Evolutionary conservation across 2,113 vertebrate genomes (phyloP), one percentile per base, ranked within the genome.

Genomic region (Halcyon malimbica): DNA sequence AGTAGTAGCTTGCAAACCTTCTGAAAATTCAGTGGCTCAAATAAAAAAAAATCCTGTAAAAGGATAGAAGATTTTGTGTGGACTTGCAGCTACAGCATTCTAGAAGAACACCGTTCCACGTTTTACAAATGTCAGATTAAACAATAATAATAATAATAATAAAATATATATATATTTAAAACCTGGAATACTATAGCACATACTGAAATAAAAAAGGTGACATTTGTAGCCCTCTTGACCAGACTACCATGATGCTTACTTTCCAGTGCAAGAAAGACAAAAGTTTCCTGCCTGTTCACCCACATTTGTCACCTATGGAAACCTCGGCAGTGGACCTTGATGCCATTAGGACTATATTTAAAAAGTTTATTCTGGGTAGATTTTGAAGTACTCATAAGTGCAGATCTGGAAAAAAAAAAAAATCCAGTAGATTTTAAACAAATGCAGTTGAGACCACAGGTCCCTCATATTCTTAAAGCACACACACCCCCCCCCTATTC

Each of bases 261-360:
- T 97, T 87, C 73, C 73, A 88, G 39, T 71, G 78, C 39, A 97
- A 95, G 70, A 68, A 89, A 90, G 54, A 53, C 68, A 54, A 73
- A 73, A 79, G 24, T 5, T 82, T 78, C 44, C 12, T 20, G 21
- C 35, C 60, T 35, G 11, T 48, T 88, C 35, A 56, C 33, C 10
- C 10, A 3, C 2, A 2, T 42, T 50, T n/a, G 5, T 28, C 37
- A 59, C 51, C 70, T 44, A 70, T 0, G 2, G 62, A 56, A 88
- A 39, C 23, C 26, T 67, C 7, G 14, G 23, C 48, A 63, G 31
- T 13, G 42, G 16, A 86, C 15, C 29, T 31, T 39, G 2, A 9
- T 50, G 48, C 13, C 13, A 41, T 63, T 39, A 71, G 20, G 39
- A 75, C 16, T 48, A 8, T 16, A 79, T 37, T 54, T 3, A 24